Evolutionary conservation across 2,113 vertebrate genomes (phyloP).

Genomic region (Lathamus discolor): DNA sequence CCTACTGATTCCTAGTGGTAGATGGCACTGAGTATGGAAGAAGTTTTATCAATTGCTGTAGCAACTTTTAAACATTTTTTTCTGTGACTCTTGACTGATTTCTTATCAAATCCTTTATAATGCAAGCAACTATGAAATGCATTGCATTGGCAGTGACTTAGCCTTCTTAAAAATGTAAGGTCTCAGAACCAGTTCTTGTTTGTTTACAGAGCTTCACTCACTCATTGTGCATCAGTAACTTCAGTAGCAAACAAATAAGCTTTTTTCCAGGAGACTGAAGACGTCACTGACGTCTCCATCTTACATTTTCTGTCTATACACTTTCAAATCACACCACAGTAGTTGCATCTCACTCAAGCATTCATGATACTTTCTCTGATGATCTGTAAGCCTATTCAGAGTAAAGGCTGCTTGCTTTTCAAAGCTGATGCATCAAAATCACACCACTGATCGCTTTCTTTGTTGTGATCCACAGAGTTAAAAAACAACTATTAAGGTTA

Average conservation of each 20-base stretch:
- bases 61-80: too few species aligned
- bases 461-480: neutral
- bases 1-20: neutral
- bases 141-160: neutral
- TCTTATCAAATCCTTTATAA: neutral
- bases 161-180: neutral
- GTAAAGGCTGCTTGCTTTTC: neutral
- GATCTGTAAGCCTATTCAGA: neutral
- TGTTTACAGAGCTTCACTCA: neutral
- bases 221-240: neutral
- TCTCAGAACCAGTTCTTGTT: neutral
- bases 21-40: neutral
- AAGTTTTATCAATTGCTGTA: neutral
- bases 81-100: neutral
- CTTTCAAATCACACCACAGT: neutral
- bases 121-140: neutral
- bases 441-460: neutral
- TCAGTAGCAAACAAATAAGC: neutral
- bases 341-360: neutral
- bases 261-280: neutral
- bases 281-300: neutral
- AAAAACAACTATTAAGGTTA: neutral
- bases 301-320: neutral
- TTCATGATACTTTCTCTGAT: neutral
- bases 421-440: neutral